phyloP scores from a whole-genome alignment of 2,888 invertebrate genomes.

The Euzophera pinguis region DNA sequence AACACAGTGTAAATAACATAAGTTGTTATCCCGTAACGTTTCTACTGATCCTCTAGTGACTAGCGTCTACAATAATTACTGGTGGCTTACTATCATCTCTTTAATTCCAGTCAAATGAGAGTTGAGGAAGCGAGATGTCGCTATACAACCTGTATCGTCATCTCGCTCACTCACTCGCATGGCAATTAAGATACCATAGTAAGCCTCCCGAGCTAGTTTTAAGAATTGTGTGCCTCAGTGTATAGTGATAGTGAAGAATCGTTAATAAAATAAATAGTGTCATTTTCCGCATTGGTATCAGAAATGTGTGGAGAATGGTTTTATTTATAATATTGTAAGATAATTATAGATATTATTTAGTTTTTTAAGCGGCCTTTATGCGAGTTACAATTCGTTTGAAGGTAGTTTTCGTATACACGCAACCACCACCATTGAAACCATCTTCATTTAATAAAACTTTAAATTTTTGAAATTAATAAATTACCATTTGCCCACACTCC shows the following conservation, averaged over 20 bases:
- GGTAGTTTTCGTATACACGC: conserved; percentile 30
- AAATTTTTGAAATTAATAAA: too few species aligned
- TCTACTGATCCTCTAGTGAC: conserved; percentile 34
- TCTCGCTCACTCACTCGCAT: too few species aligned
- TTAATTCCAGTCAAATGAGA: too few species aligned
- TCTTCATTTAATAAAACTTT: too few species aligned
- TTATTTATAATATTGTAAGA: conserved; percentile 24
- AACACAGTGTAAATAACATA: conserved; percentile 37
- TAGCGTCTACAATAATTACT: conserved; percentile 32
- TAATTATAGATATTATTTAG: conserved; percentile 56
- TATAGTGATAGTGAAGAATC: conserved; percentile 51
- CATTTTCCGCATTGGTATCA: conserved; percentile 34
- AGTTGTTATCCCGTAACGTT: conserved; percentile 42
- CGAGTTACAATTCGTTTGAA: conserved; percentile 41
- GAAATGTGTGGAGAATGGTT: conserved; percentile 31
- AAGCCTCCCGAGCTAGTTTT: conserved; percentile 54
- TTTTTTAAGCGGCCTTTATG: conserved; percentile 61
- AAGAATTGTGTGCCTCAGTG: conserved; percentile 77
- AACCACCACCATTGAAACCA: conserved; percentile 1
- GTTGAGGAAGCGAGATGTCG: too few species aligned
- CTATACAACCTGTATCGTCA: too few species aligned
- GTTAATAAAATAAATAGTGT: conserved; percentile 39
- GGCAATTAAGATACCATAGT: too few species aligned
- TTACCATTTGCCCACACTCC: too few species aligned
- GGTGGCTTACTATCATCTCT: too few species aligned